Evolutionary conservation across 2,113 vertebrate genomes (phyloP), one percentile per base, ranked within the genome.

Genomic region (Pitta sordida): DNA sequence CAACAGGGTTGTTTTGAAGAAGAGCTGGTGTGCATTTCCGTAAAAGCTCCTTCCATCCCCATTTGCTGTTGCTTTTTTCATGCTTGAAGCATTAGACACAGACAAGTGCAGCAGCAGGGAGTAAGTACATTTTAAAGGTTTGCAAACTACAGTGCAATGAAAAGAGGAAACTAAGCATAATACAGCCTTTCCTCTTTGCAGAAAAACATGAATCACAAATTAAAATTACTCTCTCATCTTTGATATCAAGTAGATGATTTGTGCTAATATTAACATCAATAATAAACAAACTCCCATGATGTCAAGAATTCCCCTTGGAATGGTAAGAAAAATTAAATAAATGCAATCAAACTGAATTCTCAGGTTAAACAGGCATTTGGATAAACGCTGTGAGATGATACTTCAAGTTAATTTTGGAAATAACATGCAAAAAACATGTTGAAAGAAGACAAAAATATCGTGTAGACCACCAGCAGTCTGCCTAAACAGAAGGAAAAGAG

Each of bases 21-120:
- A 70, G 13, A 44, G 13, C 12, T 21, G 4, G 3, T 0, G 0
- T 9, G 18, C 13, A 3, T 15, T 34, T 79, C 52, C 30, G 5
- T 23, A 58, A 63, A 55, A 82, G 9, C 37, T 53, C n/a, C 62
- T 68, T 68, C 36, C 49, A 64, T 14, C 15, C 22, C 6, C 36
- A 37, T 27, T 30, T 69, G 23, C 34, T 16, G 7, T 10, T 44
- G 44, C 19, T 65, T 36, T 52, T 34, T 11, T 11, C 39, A 24
- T 3, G 13, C 26, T 48, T 41, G 49, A 48, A 83, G 17, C 58
- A 44, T 16, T 9, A 36, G 10, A 27, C 9, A 8, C 9, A 39
- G 30, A 17, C 11, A 75, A 81, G 36, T 11, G 15, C 39, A 82
- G 48, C 5, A 63, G 29, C 34, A 69, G 15, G 5, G 12, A 93